A percentile compares a stretch with the other conserved stretches of the same genome.
phyloP scores from a whole-genome alignment of 2,888 invertebrate genomes.

The Drosophila mimetica region DNA sequence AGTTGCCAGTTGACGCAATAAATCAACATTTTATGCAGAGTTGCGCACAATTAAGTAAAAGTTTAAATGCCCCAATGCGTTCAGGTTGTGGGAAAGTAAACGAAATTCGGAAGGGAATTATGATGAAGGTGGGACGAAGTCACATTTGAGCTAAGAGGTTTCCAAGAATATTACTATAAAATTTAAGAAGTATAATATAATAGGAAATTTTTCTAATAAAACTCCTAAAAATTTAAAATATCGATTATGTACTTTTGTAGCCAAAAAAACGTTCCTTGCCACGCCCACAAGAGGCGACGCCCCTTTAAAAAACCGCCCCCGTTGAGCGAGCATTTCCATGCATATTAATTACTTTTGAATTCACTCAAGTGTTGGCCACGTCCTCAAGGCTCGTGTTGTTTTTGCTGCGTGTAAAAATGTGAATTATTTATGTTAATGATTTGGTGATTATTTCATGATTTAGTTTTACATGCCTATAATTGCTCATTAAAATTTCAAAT shows the following conservation, averaged over 20 bases:
- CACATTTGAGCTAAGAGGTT: too few species aligned
- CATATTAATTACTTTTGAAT: slow-evolving; percentile 70
- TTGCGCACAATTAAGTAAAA: slow-evolving; percentile 82
- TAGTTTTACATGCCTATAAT: slow-evolving; percentile 56
- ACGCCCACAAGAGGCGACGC: slow-evolving; percentile 33
- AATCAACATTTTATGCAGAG: slow-evolving; percentile 82
- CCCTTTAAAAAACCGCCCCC: neutral
- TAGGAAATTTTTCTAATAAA: too few species aligned
- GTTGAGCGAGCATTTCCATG: slow-evolving; percentile 50
- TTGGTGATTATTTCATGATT: slow-evolving; percentile 65
- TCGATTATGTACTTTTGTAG: neutral
- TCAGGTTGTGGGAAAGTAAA: slow-evolving; percentile 1
- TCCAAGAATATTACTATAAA: too few species aligned
- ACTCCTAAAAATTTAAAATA: neutral
- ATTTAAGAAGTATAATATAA: too few species aligned
- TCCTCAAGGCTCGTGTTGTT: slow-evolving; percentile 42
- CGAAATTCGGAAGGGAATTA: too few species aligned
- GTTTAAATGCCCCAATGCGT: slow-evolving; percentile 64
- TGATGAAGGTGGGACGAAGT: too few species aligned
- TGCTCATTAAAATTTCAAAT: slow-evolving; percentile 68
- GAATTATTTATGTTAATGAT: slow-evolving; percentile 69
- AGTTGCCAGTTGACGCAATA: slow-evolving; percentile 70
- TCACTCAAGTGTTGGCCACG: slow-evolving; percentile 23
- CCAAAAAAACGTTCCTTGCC: neutral
- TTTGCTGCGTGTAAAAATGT: slow-evolving; percentile 40